A percentile compares a stretch with the other conserved stretches of the same genome.
Evolutionary conservation across 2,113 vertebrate genomes (phyloP).

Genomic region (Chamaea fasciata): DNA sequence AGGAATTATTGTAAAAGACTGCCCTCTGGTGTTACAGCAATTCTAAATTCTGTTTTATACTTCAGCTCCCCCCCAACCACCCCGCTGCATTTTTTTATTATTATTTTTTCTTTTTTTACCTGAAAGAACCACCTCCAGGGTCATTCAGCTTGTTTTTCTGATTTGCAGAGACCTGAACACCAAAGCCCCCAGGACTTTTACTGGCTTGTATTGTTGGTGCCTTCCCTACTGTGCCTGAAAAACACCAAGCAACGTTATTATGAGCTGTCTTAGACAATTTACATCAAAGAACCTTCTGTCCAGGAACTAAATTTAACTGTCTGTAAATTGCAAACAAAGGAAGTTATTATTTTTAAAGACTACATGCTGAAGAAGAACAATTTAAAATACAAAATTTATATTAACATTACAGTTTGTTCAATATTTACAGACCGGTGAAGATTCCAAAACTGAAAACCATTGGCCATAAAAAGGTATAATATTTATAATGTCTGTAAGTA

Average conservation of each 20-base stretch:
- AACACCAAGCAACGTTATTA: constrained; percentile 76
- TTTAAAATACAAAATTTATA: constrained; percentile 8
- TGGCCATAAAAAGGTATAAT: neutral
- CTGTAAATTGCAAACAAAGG: constrained; percentile 66
- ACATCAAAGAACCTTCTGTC: constrained; percentile 75
- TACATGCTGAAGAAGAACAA: neutral
- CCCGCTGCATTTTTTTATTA: neutral
- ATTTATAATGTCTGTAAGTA: neutral
- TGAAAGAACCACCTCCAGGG: constrained; percentile 83
- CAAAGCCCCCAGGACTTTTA: constrained; percentile 75
- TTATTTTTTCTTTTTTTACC: constrained; percentile 67
- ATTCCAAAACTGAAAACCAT: neutral
- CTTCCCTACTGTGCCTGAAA: constrained; percentile 81
- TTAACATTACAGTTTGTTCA: constrained; percentile 5
- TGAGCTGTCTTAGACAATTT: constrained; percentile 74
- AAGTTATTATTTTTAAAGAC: constrained; percentile 56
- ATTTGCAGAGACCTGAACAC: constrained; percentile 83
- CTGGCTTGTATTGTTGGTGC: constrained; percentile 75
- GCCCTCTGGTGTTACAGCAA: constrained; percentile 82
- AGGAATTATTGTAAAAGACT: constrained; percentile 79
- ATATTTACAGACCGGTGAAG: neutral
- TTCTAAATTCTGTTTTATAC: neutral
- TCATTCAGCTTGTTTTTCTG: constrained; percentile 87
- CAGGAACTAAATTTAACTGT: constrained; percentile 77
- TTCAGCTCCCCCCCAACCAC: neutral